These are phyloP conservation scores for Melinaea marsaeus DNA, from an alignment of 2,888 invertebrate genomes.

Conservation along the genomic window DNA sequence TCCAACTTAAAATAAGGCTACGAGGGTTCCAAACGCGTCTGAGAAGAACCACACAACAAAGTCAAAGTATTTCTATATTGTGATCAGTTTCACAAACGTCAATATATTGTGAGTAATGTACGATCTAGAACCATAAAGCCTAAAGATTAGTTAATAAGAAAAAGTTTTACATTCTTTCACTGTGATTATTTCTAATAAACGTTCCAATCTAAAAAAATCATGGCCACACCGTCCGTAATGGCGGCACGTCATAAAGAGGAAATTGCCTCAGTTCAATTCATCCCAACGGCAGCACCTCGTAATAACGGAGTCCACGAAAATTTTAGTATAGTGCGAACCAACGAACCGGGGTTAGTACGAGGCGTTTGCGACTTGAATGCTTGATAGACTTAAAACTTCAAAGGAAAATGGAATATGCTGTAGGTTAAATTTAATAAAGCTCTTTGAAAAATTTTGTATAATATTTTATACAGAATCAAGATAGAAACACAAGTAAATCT, in stretches of 20 bases:
- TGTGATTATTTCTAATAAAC: slow-evolving; percentile 13
- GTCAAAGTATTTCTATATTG: no score
- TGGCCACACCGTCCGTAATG: slow-evolving; percentile 47
- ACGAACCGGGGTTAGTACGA: slow-evolving; percentile 34
- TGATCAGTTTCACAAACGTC: no score
- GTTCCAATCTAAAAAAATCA: slow-evolving; percentile 27
- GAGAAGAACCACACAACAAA: no score
- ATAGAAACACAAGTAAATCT: no score
- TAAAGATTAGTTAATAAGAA: no score
- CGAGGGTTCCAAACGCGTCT: no score
- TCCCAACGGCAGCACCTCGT: slow-evolving; percentile 51
- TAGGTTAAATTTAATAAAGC: neutral
- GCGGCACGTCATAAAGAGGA: slow-evolving; percentile 66
- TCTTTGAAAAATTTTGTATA: no score
- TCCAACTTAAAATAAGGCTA: no score
- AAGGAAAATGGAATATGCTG: slow-evolving; percentile 24
- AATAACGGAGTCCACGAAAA: slow-evolving; percentile 61
- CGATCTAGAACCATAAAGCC: no score
- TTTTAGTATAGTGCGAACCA: slow-evolving; percentile 52
- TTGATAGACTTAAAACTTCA: slow-evolving; percentile 32
- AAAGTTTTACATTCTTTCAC: no score
- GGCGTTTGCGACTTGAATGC: slow-evolving; percentile 30
- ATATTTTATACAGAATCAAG: neutral
- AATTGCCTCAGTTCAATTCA: slow-evolving; percentile 74
- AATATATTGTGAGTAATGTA: no score